Base-by-base conservation (phyloP, 2,888 invertebrate genomes). In the Zygogramma bicolorata region DNA sequence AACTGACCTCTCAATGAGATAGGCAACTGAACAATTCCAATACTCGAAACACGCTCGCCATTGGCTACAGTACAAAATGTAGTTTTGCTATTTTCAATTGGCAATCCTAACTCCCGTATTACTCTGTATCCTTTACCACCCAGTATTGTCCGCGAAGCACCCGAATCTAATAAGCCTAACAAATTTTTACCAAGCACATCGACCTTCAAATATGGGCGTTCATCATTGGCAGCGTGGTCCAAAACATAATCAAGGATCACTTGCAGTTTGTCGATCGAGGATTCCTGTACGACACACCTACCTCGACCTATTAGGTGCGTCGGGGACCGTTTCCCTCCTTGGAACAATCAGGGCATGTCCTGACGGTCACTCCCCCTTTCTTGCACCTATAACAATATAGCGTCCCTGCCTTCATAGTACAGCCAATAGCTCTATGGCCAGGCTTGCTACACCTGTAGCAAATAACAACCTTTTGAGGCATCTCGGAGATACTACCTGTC, bases 51-150 rank as follows among this genome's bases (percentile, higher is more conserved):
- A 13, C 10, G 6, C 8, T 42, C 61, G 3, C 74, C 76, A 71
- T 78, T 72, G 0, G 78, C 78, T 18, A 78, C 72, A 0, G 34
- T 34, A 13, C 34, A 34, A 0, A 13, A 3, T 34, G 34, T 34
- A 18, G 18, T 42, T 7, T 6, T 15, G 7, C 15, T 15, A 15
- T 7, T n/a, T 5, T 42, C 15, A 5, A 42, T 6, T 5, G n/a
- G 18, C 15, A 42, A 15, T 2, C 42, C 42, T 7, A 42, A 15
- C 7, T 42, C 18, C 15, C 18, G 42, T 15, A 15, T 2, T 2
- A 20, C 18, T 15, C 0, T 18, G 2, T 6, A 42, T n/a, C 18
- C 18, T 18, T 15, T 15, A 6, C 42, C 18, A n/a, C 18, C 42
- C 7, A 42, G 18, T 15, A 42, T 18, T 1, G 42, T 42, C 2